Percentiles rank a stretch among this genome's conserved stretches.
These are phyloP conservation scores for Atta cephalotes DNA, from an alignment of 1,140 invertebrate species.

Conservation along the genomic window DNA sequence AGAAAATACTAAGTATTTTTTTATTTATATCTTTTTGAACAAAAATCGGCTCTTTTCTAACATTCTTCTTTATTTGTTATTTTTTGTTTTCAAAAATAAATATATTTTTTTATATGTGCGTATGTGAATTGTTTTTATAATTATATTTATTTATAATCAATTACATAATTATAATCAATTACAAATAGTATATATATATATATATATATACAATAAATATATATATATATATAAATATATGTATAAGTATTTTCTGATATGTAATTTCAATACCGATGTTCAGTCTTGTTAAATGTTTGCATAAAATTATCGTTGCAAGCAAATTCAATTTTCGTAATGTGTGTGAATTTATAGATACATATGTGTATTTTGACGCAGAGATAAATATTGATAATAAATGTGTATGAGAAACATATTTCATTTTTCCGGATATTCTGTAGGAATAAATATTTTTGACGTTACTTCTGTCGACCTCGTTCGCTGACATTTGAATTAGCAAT, in stretches of 20 bases:
- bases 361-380: conserved; percentile 3
- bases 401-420: background rate
- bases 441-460: conserved; percentile 30
- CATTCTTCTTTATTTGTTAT: background rate
- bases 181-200: background rate
- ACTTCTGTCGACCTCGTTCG: conserved; percentile 34
- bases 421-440: background rate
- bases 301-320: background rate
- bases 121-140: background rate
- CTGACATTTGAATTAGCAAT: conserved; percentile 47
- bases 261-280: conserved; percentile 10
- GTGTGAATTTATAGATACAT: background rate
- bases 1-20: no score
- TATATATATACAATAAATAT: no score
- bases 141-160: background rate
- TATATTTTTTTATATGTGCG: background rate
- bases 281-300: background rate
- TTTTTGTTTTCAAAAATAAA: background rate
- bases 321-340: conserved; percentile 9
- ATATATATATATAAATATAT: no score
- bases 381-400: conserved; percentile 39
- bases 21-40: no score
- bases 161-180: background rate
- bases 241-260: background rate
- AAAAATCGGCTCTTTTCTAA: no score